Evolutionary conservation across 2,888 invertebrate species (phyloP), one percentile per base, ranked within the genome.

Genomic region (Agrotis ipsilon): DNA sequence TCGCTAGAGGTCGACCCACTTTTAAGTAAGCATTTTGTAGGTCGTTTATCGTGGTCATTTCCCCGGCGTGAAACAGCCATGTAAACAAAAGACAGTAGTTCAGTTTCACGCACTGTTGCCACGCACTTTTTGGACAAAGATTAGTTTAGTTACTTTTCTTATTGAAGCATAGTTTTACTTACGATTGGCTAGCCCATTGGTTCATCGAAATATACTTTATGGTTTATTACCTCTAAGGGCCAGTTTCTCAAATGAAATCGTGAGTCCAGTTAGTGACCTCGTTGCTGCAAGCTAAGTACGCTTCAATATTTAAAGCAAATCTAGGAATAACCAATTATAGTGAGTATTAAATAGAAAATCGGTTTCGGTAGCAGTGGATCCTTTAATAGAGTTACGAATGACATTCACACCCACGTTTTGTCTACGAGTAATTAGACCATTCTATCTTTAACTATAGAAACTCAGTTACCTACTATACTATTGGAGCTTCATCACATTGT

Each of bases 1-100:
- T 83, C 86, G 87, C 85, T 84, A 84, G 85, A 90, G 89, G 88
- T 88, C 92, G 94, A 91, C 94, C 94, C 91, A 94, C 91, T 94
- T 94, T 90, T 88, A 87, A 88, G 89, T 87, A 89, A 88, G 84
- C 89, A 89, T 90, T 93, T 93, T 92, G 92, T 94, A 91, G 94
- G 93, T 94, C 93, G 90, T 90, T 90, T 89, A 91, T 91, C 91
- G 93, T 90, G 89, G 91, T 90, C 92, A 91, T 90, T 92, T 91
- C 91, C 90, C 89, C 86, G 80, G 82, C 86, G 89, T 86, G 85
- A 85, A 75, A 72, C 65, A 59, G 72, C 39, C 46, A 67, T 73
- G 75, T 66, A 76, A 66, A 81, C 69, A 75, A 68, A 75, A 67
- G 46, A 60, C 81, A 81, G 83, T 77, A 81, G 75, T 72, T 69